These are phyloP conservation scores for Leptopterna dolabrata DNA, from an alignment of 2,888 invertebrate species.

Conservation along the genomic window DNA sequence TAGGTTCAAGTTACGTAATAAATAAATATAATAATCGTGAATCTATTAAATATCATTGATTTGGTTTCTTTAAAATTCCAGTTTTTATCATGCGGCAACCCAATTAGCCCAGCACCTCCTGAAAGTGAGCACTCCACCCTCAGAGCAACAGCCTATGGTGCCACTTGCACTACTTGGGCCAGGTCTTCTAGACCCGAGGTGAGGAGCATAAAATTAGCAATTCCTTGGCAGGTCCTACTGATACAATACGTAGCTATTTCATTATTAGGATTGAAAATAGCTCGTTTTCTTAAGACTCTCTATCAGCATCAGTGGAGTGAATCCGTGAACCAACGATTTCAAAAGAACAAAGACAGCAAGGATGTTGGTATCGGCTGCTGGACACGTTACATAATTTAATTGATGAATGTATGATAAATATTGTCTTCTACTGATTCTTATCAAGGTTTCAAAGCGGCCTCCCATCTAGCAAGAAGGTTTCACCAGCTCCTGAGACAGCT, in stretches of 20 bases:
- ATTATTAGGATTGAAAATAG: too few species aligned
- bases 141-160: not conserved
- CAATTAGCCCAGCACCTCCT: constrained; percentile 19
- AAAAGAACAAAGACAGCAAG: too few species aligned
- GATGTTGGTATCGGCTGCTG: too few species aligned
- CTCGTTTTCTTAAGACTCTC: too few species aligned
- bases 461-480: not conserved
- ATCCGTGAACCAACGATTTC: too few species aligned
- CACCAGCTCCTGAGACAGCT: not conserved
- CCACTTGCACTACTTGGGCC: constrained; percentile 4
- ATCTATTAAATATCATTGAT: too few species aligned
- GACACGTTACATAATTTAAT: too few species aligned
- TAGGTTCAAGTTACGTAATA: not conserved
- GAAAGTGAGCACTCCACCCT: not conserved
- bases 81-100: not conserved
- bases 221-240: too few species aligned
- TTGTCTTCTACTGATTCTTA: not conserved
- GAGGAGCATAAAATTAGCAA: not conserved
- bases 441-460: not conserved
- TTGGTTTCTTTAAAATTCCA: not conserved
- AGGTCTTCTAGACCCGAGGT: not conserved
- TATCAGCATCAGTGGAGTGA: too few species aligned
- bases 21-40: too few species aligned
- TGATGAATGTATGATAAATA: too few species aligned
- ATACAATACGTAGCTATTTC: too few species aligned